Evolutionary conservation across 1,140 invertebrate species (phyloP).

Genomic region (Drosophila gunungcola): DNA sequence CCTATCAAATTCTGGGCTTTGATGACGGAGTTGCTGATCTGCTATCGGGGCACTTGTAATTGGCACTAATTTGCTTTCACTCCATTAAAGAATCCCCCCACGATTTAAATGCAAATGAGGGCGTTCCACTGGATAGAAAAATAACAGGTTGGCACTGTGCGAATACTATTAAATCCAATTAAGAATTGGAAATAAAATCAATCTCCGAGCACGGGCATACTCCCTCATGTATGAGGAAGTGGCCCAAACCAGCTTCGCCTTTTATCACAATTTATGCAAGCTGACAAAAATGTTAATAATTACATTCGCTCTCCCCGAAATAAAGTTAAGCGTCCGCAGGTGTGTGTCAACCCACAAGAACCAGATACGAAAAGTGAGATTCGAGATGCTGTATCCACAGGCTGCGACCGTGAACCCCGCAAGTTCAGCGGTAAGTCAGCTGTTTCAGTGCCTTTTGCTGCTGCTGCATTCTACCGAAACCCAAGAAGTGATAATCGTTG

Average conservation of each 20-base stretch:
- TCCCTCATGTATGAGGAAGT: slow-evolving; percentile 43
- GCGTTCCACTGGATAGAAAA: slow-evolving; percentile 45
- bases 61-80: slow-evolving; percentile 59
- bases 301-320: slow-evolving; percentile 41
- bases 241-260: slow-evolving; percentile 26
- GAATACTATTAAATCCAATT: slow-evolving; percentile 61
- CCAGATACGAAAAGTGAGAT: slow-evolving; percentile 21
- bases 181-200: slow-evolving; percentile 57
- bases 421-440: slow-evolving; percentile 52
- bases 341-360: slow-evolving; percentile 33
- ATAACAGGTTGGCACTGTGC: slow-evolving; percentile 13
- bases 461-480: slow-evolving; percentile 37
- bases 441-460: slow-evolving; percentile 17
- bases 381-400: slow-evolving; percentile 7
- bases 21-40: slow-evolving; percentile 31
- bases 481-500: neutral
- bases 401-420: slow-evolving; percentile 46
- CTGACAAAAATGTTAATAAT: slow-evolving; percentile 40
- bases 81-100: slow-evolving; percentile 38
- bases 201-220: slow-evolving; percentile 35
- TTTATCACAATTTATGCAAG: slow-evolving; percentile 53
- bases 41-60: slow-evolving; percentile 38
- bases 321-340: slow-evolving; percentile 10
- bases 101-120: slow-evolving; percentile 70
- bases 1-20: slow-evolving; percentile 16